Conservation (phyloP, 1,140 invertebrate genomes). For the Drosophila bifasciata region DNA sequence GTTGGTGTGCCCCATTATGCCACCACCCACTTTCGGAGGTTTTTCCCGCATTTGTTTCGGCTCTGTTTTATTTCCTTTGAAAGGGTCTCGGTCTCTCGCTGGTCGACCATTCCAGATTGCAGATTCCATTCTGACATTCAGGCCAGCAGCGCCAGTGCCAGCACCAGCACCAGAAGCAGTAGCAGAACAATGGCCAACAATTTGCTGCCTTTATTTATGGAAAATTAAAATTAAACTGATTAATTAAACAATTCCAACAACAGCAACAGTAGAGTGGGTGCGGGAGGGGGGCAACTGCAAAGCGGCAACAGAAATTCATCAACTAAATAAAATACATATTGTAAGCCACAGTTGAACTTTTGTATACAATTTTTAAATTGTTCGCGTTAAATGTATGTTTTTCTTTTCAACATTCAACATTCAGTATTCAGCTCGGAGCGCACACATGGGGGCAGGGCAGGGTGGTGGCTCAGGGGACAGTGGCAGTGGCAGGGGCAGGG, state of each 20-base stretch:
- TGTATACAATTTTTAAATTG: constrained; percentile 60
- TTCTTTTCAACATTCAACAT: constrained; percentile 38
- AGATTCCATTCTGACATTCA: constrained; percentile 26
- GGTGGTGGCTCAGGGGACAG: background rate
- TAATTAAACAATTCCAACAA: constrained; percentile 56
- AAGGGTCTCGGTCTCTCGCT: constrained; percentile 17
- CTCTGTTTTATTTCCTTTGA: constrained; percentile 15
- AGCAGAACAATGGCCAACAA: constrained; percentile 31
- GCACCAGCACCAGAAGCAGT: no score
- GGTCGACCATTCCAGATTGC: no score
- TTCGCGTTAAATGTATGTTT: constrained; percentile 61
- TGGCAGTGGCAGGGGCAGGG: constrained; percentile 12
- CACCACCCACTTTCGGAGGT: constrained; percentile 31
- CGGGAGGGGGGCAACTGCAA: no score
- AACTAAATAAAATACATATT: constrained; percentile 54
- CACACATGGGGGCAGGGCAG: constrained; percentile 4
- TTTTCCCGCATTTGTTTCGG: constrained; percentile 5
- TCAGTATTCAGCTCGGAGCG: no score
- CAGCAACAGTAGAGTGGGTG: background rate
- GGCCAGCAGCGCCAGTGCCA: constrained; percentile 19
- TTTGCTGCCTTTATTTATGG: constrained; percentile 46
- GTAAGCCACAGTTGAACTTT: constrained; percentile 52
- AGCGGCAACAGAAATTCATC: constrained; percentile 6
- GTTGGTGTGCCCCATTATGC: background rate
- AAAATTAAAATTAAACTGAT: constrained; percentile 64